phyloP scores from a whole-genome alignment of 1,140 invertebrate species.

The Hirudo medicinalis region DNA sequence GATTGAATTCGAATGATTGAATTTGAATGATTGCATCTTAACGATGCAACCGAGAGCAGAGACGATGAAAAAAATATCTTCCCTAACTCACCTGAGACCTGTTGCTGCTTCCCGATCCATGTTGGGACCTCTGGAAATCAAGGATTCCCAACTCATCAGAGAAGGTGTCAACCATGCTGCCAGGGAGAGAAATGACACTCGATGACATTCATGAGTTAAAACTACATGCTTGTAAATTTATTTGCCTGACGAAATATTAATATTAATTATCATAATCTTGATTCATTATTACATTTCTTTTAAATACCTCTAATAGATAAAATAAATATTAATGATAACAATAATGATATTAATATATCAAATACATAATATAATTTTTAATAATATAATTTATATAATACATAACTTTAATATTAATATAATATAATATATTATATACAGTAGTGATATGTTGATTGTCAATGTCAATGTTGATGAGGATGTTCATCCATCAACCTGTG shows the following conservation, averaged over 20 bases:
- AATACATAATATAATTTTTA: too few relatives aligned
- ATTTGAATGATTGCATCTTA: neutral
- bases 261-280: too few relatives aligned
- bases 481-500: conserved; percentile 39
- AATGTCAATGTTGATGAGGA: neutral
- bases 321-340: too few relatives aligned
- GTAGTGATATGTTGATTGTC: too few relatives aligned
- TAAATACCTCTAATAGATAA: too few relatives aligned
- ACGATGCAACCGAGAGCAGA: neutral
- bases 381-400: too few relatives aligned
- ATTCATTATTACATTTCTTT: too few relatives aligned
- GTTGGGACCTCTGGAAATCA: conserved; percentile 55
- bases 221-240: too few relatives aligned
- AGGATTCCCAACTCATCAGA: conserved; percentile 55
- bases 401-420: too few relatives aligned
- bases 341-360: too few relatives aligned
- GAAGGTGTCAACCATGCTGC: conserved; percentile 61
- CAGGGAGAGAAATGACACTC: conserved; percentile 11
- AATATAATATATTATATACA: too few relatives aligned
- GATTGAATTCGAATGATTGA: neutral
- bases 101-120: conserved; percentile 60
- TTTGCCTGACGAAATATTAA: too few relatives aligned
- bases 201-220: neutral
- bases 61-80: neutral
- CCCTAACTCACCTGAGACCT: conserved; percentile 31